These are phyloP conservation scores for Astropecten irregularis DNA, from an alignment of 53 echinoderm and acorn worm species.

Conservation along the genomic window DNA sequence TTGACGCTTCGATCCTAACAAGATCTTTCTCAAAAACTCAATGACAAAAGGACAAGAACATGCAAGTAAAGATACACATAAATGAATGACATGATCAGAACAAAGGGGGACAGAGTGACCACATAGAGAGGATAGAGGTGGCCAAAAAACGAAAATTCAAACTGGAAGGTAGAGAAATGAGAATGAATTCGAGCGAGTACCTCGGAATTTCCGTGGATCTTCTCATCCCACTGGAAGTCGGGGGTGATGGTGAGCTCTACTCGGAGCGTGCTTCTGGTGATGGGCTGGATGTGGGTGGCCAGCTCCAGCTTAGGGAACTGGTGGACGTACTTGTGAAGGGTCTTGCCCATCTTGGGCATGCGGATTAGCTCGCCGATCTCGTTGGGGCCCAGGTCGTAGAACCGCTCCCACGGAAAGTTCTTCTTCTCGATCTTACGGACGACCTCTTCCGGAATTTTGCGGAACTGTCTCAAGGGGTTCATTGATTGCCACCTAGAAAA, in stretches of 20 bases:
- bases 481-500: constrained; percentile 95
- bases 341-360: constrained; percentile 99
- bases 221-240: constrained; percentile 99
- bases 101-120: too few species aligned
- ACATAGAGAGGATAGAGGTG: too few species aligned
- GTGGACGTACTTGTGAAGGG: constrained; percentile 97
- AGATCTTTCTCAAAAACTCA: too few species aligned
- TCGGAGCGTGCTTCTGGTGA: constrained; percentile 91
- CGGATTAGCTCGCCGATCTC: constrained; percentile 99
- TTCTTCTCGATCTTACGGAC: constrained; percentile 99
- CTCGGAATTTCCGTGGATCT: constrained; percentile 97
- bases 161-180: too few species aligned
- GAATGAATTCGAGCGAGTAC: too few species aligned
- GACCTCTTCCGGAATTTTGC: constrained; percentile 98
- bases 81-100: too few species aligned
- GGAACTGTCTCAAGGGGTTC: constrained; percentile 96
- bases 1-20: too few species aligned
- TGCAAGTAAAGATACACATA: too few species aligned
- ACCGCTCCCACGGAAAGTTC: constrained; percentile 99
- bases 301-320: constrained; percentile 95
- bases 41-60: too few species aligned
- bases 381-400: constrained; percentile 98
- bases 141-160: too few species aligned
- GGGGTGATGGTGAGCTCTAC: constrained; percentile 99
- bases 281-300: constrained; percentile 97